Conservation (phyloP, 2,888 invertebrate genomes). For the Atrina japonica region DNA sequence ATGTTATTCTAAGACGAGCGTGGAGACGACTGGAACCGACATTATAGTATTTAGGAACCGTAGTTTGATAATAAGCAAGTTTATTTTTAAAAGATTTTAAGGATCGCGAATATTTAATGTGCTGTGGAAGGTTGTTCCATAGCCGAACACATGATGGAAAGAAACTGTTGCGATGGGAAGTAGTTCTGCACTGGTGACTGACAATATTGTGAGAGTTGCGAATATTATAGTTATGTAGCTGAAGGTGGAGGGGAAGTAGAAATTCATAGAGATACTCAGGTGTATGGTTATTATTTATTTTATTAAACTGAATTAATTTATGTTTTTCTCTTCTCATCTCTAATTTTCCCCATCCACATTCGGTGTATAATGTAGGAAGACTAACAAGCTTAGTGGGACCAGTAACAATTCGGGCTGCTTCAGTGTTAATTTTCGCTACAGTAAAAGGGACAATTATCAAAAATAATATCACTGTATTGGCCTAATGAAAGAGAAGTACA, state of each 20-base stretch:
- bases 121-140: conserved; percentile 9
- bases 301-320: neutral
- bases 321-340: neutral
- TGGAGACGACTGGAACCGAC: neutral
- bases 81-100: too few relatives aligned
- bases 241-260: neutral
- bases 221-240: neutral
- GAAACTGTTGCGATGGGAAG: conserved; percentile 1
- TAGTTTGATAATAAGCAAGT: neutral
- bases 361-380: neutral
- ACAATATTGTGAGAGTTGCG: neutral
- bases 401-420: conserved; percentile 22
- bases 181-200: neutral
- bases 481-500: conserved; percentile 4
- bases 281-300: neutral
- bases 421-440: neutral
- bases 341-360: conserved; percentile 8
- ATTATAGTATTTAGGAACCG: neutral
- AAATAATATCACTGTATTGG: conserved; percentile 1
- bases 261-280: neutral
- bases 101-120: too few relatives aligned
- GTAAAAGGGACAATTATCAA: neutral
- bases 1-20: conserved; percentile 14
- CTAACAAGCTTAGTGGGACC: conserved; percentile 16
- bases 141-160: conserved; percentile 5